phyloP scores from a whole-genome alignment of 2,797 vertebrate genomes.

The Hafferia zeledoni region DNA sequence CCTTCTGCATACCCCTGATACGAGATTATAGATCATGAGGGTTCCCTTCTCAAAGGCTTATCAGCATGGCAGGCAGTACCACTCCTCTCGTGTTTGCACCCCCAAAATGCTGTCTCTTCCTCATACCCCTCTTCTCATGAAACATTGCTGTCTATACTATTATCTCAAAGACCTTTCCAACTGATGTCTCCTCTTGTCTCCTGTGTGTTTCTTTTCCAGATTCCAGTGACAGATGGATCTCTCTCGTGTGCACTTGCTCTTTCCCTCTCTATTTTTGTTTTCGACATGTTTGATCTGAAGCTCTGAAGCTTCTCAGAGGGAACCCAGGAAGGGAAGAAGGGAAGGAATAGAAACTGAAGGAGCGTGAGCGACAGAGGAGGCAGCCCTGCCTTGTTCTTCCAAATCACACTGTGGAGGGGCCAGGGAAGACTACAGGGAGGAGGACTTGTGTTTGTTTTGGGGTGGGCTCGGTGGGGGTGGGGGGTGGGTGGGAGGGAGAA shows the following conservation, averaged over 20 bases:
- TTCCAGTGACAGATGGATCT: slow-evolving; percentile 76
- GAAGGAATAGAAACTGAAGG: slow-evolving; percentile 21
- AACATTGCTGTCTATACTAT: not conserved
- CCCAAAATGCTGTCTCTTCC: not conserved
- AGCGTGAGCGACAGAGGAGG: slow-evolving; percentile 23
- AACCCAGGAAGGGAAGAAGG: not conserved
- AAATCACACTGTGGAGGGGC: not conserved
- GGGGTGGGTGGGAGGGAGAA: not conserved
- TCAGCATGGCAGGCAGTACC: slow-evolving; percentile 1
- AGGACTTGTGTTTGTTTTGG: not conserved
- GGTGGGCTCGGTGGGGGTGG: not conserved
- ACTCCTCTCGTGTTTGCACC: not conserved
- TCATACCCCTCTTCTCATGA: slow-evolving; percentile 16
- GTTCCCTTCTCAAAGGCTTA: slow-evolving; percentile 45
- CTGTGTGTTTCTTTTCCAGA: slow-evolving; percentile 76
- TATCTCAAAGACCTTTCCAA: slow-evolving; percentile 26
- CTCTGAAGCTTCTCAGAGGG: slow-evolving; percentile 60
- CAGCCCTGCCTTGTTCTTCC: slow-evolving; percentile 46
- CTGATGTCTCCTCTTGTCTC: slow-evolving; percentile 65
- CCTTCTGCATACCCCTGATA: slow-evolving; percentile 30
- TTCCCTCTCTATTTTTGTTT: slow-evolving; percentile 62
- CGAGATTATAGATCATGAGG: not conserved
- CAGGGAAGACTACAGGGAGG: not conserved
- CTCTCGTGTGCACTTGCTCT: slow-evolving; percentile 11
- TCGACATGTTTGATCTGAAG: slow-evolving; percentile 55